Evolutionary conservation across 2,797 vertebrate species (phyloP).

Genomic region (Channallabes apus): DNA sequence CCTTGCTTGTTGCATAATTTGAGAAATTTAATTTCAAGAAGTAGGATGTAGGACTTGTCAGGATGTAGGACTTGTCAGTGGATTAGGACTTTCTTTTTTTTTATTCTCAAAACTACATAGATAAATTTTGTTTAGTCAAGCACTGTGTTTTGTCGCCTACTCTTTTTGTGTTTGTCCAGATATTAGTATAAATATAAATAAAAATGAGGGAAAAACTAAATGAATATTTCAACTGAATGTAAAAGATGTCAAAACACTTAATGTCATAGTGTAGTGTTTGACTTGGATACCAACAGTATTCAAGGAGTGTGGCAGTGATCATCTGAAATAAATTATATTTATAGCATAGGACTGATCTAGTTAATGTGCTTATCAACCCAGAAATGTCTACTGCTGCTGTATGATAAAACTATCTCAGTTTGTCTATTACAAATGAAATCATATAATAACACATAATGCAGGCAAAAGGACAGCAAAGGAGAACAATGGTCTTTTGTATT

Average conservation of each 20-base stretch:
- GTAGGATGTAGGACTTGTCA: neutral
- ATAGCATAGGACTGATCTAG: slow-evolving; percentile 21
- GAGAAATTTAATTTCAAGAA: neutral
- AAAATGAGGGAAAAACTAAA: neutral
- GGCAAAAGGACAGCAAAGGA: slow-evolving; percentile 67
- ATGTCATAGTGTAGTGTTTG: slow-evolving; percentile 1
- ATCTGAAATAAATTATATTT: slow-evolving; percentile 28
- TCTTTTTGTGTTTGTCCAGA: neutral
- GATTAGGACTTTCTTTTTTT: neutral
- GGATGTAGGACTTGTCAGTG: neutral
- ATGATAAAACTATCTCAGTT: slow-evolving; percentile 55
- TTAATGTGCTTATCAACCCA: slow-evolving; percentile 75
- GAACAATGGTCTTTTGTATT: slow-evolving; percentile 67
- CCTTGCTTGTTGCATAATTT: neutral
- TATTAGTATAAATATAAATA: neutral
- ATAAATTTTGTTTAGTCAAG: neutral
- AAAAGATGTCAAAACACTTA: neutral
- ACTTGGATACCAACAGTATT: neutral
- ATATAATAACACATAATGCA: slow-evolving; percentile 62
- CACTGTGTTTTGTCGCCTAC: neutral
- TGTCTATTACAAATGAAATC: slow-evolving; percentile 46
- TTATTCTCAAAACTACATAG: neutral
- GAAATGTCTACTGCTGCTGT: slow-evolving; percentile 59
- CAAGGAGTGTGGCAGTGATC: slow-evolving; percentile 23
- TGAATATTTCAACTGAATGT: neutral